Percentiles rank a stretch among this genome's conserved stretches.
Conservation (phyloP, 2,888 invertebrate genomes). For the Gibbula magus region DNA sequence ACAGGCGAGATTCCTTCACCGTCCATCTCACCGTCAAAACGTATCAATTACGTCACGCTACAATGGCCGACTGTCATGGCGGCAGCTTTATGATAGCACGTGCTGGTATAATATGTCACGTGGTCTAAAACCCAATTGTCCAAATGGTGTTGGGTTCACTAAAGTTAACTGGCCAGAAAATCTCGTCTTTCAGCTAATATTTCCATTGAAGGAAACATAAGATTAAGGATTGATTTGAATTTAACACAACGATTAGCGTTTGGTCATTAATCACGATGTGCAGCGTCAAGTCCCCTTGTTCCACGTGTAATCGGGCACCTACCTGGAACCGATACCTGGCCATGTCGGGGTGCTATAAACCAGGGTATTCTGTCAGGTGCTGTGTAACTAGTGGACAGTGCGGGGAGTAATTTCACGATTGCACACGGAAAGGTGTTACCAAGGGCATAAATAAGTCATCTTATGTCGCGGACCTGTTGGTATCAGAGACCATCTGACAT, state of each 20-base stretch:
- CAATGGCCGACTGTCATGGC: not conserved
- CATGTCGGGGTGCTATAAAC: not conserved
- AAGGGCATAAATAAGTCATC: not conserved
- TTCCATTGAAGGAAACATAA: not conserved
- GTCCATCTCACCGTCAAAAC: not conserved
- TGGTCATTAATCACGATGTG: not conserved
- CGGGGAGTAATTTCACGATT: not conserved
- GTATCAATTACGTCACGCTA: not conserved
- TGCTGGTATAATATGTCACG: not conserved
- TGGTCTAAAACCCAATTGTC: not conserved
- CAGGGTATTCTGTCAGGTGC: not conserved
- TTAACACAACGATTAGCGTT: not conserved
- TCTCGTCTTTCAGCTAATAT: not conserved
- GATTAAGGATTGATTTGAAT: conserved; percentile 4
- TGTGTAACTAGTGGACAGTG: not conserved
- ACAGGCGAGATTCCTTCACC: not conserved
- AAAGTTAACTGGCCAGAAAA: not conserved
- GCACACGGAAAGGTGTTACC: not conserved
- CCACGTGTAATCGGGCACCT: not conserved
- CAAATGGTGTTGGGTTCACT: not conserved
- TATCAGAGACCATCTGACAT: too few relatives aligned
- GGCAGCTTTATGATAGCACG: not conserved
- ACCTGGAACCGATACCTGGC: not conserved
- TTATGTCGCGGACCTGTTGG: too few relatives aligned
- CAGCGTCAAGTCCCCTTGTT: not conserved